Base-by-base conservation (phyloP, 92 coral and sea anemone species). In the Diadumene lineata region DNA sequence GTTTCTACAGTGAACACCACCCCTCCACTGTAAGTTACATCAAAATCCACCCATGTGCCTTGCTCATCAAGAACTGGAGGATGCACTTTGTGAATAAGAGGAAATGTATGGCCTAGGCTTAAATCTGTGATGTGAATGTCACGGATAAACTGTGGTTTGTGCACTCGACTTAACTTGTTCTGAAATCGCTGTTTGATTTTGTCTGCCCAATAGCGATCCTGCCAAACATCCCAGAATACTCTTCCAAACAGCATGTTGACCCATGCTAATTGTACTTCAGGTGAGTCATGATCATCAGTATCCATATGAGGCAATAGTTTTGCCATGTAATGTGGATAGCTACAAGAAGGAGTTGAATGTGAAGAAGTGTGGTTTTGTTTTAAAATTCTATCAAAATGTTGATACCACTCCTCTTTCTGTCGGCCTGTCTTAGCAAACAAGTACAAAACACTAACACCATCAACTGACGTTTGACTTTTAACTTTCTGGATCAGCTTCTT, bases 221-320 rank as follows among this genome's bases (percentile, higher is more conserved):
- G 93, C 99, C 99, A 96, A 7, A 96, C 97, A 71, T 96, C 99
- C 97, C 97, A 96, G 73, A 96, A 96, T 3, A 87, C 85, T 68
- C 99, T 84, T n/a, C 97, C 99, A 66, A 89, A 79, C 64, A 96
- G 68, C 27, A 91, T 91, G 64, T 96, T 96, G 13, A 96, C 99
- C 97, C 97, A 96, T 6, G 99, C 89, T 56, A 96, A 77, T 71
- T 91, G 90, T 21, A 73, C 79, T 63, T 81, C 88, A 25, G 85
- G 94, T 18, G 91, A 73, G 21, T 84, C 73, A 28, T 85, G 71
- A n/a, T 63, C 60, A 34, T 60, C 79, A 7, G 69, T 56, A 26
- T 86, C 94, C 26, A 85, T 81, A 28, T 70, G 27, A 9, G 88
- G 86, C 2, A 96, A 69, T 28, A 96, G 83, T 64, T 77, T 68